phyloP scores from a whole-genome alignment of 2,113 vertebrate genomes.

The Actinemys pallida region DNA sequence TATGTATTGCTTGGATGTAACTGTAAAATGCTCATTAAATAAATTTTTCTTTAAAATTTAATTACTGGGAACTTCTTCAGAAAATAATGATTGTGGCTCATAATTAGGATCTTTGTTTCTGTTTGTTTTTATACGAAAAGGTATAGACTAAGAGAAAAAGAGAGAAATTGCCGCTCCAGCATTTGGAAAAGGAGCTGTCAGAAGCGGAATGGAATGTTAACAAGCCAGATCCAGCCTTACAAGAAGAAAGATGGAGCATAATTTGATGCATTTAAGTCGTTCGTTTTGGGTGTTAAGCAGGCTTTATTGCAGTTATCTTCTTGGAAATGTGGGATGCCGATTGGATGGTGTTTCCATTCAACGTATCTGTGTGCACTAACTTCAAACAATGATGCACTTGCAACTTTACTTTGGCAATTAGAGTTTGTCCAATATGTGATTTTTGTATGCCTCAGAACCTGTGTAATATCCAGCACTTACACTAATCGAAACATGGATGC shows the following conservation, averaged over 20 bases:
- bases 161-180: constrained; percentile 76
- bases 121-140: constrained; percentile 78
- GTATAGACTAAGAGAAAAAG: constrained; percentile 75
- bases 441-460: not conserved
- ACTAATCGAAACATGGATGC: rapidly evolving
- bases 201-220: constrained; percentile 65
- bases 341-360: not conserved
- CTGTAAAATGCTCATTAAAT: constrained; percentile 81
- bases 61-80: constrained; percentile 82
- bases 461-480: not conserved
- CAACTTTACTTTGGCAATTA: rapidly evolving
- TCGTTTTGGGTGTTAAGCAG: constrained; percentile 49
- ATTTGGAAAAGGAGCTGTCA: constrained; percentile 64
- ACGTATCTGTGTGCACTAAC: not conserved
- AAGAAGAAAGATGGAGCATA: constrained; percentile 38
- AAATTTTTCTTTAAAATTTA: constrained; percentile 83
- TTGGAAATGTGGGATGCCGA: not conserved
- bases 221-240: constrained; percentile 23
- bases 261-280: constrained; percentile 53
- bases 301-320: not conserved
- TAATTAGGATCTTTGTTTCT: constrained; percentile 83
- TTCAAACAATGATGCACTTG: not conserved
- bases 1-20: constrained; percentile 77
- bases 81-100: constrained; percentile 79
- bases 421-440: not conserved